Base-by-base conservation (phyloP, 2,888 invertebrate species). In the Liodrosophila aerea region DNA sequence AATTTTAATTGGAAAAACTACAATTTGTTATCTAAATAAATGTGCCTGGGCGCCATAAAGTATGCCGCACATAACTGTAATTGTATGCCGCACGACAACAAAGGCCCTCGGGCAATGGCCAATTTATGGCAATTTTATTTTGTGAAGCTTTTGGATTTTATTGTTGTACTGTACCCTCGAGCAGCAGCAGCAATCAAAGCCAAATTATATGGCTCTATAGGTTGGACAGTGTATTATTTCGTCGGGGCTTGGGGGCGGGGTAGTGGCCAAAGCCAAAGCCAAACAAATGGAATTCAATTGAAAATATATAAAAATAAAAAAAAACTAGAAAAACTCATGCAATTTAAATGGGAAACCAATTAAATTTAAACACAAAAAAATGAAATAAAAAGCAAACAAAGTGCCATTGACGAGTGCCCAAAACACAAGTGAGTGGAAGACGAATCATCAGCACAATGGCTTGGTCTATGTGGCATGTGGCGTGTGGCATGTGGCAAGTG, bases 331-430 rank as follows among this genome's bases (percentile, higher is more conserved):
- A 59, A 60, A 13, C 50, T 31, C 81, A 72, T 64, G 84, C 84
- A 83, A 82, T 85, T 84, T 76, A 73, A 82, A 82, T 76, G 63
- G 74, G 82, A 82, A 82, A 84, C 81, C 84, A 82, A 86, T 82
- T 81, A 84, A 86, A 84, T 81, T 86, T 84, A 76, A 85, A 65
- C 60, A 69, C 64, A 71, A 59, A 54, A 50, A 47, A 46, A 59
- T 2, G 4, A 30, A 30, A 30, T 8, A 30, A 13, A 50, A 68
- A 34, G 46, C 57, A 52, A 68, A 65, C 59, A 75, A 77, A 70
- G 74, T 46, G 16, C 36, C 44, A 56, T 59, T 71, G 54, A 59
- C 37, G 40, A 65, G 36, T 46, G 47, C 30, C 47, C 36, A 34
- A 59, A 60, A 65, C 51, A 45, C 31, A 40, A 60, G 30, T 13